Evolutionary conservation across 2,888 invertebrate genomes (phyloP).

Genomic region (Siphlonurus alternatus): DNA sequence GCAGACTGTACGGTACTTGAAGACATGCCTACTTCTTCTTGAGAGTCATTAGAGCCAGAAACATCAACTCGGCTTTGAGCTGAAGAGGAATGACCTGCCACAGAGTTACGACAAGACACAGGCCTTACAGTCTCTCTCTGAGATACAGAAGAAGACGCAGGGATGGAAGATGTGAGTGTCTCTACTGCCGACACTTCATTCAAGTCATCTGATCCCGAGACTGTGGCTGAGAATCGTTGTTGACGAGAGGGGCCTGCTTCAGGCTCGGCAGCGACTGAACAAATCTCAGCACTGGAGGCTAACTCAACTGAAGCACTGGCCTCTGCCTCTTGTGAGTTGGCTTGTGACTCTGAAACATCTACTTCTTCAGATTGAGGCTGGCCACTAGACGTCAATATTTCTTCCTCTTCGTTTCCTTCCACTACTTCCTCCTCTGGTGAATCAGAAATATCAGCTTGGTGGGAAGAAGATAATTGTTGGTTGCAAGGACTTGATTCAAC

Average conservation of each 20-base stretch:
- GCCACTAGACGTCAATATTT: neutral
- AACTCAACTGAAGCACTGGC: neutral
- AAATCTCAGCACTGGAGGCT: no score
- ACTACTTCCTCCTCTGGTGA: neutral
- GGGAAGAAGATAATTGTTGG: neutral
- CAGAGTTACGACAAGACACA: no score
- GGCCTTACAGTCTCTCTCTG: neutral
- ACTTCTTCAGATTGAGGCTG: neutral
- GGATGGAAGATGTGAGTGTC: no score
- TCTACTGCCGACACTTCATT: neutral
- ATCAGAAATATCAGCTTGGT: neutral
- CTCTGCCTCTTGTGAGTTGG: neutral
- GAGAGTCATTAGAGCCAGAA: neutral
- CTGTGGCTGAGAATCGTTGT: neutral
- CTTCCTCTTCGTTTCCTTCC: neutral
- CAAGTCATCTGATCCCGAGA: neutral
- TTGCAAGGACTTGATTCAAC: neutral
- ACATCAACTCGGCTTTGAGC: neutral
- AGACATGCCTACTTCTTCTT: neutral
- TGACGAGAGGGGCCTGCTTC: neutral
- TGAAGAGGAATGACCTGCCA: neutral
- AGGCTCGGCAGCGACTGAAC: neutral
- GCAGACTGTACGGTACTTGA: neutral
- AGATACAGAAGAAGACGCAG: no score
- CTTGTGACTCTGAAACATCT: neutral